These are phyloP conservation scores for Eucera pruinosa DNA, from an alignment of 2,888 invertebrate species.

Conservation along the genomic window DNA sequence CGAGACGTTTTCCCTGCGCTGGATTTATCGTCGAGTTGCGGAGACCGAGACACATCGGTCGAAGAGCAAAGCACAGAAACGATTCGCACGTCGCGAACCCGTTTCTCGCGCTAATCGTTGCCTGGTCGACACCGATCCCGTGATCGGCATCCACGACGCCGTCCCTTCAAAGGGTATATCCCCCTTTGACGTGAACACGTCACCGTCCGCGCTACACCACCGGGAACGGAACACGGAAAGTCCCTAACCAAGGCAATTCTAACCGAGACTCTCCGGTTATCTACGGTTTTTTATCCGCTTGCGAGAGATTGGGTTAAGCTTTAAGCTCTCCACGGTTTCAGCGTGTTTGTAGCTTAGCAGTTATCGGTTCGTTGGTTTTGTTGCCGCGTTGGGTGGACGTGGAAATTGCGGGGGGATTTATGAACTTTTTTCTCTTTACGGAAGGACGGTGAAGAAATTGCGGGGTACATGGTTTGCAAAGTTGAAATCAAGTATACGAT, in stretches of 20 bases:
- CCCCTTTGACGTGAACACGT: conserved; percentile 60
- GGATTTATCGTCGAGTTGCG: conserved; percentile 68
- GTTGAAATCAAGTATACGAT: too few species aligned
- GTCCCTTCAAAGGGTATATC: conserved; percentile 49
- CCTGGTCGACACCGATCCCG: conserved; percentile 67
- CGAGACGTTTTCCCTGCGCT: conserved; percentile 73
- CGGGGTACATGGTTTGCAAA: too few species aligned
- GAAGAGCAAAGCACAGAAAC: conserved; percentile 30
- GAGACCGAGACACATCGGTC: conserved; percentile 55
- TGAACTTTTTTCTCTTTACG: too few species aligned
- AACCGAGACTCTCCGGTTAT: conserved; percentile 28
- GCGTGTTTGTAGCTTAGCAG: not conserved
- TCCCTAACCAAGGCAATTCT: too few species aligned
- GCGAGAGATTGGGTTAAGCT: conserved; percentile 25
- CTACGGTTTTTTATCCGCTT: conserved; percentile 16
- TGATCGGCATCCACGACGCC: conserved; percentile 58
- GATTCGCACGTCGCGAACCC: conserved; percentile 66
- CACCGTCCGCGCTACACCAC: conserved; percentile 40
- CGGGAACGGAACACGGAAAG: conserved; percentile 17
- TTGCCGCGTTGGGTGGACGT: not conserved
- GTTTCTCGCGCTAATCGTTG: conserved; percentile 70
- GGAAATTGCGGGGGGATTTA: not conserved
- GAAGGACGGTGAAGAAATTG: too few species aligned
- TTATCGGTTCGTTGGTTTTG: conserved; percentile 21
- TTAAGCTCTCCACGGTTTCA: not conserved